Evolutionary conservation across 1,140 invertebrate genomes (phyloP).

Genomic region (Anastatus disparis): DNA sequence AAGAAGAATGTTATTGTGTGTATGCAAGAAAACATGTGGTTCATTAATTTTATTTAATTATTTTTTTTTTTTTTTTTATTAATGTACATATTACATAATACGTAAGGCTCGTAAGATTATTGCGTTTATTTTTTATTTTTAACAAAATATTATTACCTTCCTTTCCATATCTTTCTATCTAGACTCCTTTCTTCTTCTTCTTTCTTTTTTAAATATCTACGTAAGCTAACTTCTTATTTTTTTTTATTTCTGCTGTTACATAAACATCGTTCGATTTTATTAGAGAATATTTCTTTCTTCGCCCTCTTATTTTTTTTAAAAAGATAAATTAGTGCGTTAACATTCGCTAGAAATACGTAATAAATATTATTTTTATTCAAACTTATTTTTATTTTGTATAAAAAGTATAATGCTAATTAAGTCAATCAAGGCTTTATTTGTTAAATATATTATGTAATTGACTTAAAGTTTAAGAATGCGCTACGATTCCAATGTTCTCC

Average conservation of each 20-base stretch:
- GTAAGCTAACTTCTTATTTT: conserved; percentile 12
- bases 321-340: conserved; percentile 2
- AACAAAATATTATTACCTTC: conserved; percentile 9
- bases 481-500: neutral
- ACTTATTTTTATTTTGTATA: neutral
- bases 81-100: conserved; percentile 35
- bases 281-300: no score
- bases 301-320: neutral
- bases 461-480: neutral
- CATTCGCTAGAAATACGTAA: conserved; percentile 28
- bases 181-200: neutral
- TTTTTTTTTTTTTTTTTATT: no score
- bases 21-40: conserved; percentile 3
- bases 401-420: conserved; percentile 17
- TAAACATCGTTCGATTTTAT: conserved; percentile 2
- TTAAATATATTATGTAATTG: conserved; percentile 12
- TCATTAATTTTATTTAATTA: no score
- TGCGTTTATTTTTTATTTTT: conserved; percentile 23
- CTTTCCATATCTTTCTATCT: neutral
- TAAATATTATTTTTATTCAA: neutral
- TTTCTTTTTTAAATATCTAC: neutral
- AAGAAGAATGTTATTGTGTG: conserved; percentile 29
- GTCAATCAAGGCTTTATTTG: conserved; percentile 32
- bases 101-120: conserved; percentile 37
- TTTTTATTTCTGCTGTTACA: neutral